These are phyloP conservation scores for Oreochromis niloticus DNA, from an alignment of 2,113 vertebrate genomes.

Conservation along the genomic window DNA sequence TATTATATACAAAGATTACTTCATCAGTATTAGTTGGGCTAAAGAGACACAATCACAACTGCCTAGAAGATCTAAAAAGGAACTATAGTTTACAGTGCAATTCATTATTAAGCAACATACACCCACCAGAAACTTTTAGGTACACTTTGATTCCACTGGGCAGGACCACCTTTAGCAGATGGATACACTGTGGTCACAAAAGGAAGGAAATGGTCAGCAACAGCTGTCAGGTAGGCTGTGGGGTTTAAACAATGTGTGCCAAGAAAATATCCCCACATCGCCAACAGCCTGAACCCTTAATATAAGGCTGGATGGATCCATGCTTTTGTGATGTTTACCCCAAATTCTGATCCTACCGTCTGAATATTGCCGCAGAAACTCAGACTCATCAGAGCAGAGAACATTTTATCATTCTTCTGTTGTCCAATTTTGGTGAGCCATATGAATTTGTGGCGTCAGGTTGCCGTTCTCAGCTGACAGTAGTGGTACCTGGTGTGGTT, in stretches of 20 bases:
- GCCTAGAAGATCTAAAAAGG: background rate
- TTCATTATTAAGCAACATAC: background rate
- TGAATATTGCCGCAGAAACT: background rate
- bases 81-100: background rate
- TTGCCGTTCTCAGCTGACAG: background rate
- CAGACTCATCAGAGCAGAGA: background rate
- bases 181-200: background rate
- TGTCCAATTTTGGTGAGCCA: background rate
- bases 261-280: background rate
- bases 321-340: too few relatives aligned
- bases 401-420: background rate
- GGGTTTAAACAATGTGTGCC: background rate
- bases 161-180: background rate
- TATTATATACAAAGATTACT: background rate
- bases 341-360: fast-evolving
- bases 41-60: background rate
- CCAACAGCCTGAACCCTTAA: background rate
- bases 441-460: background rate
- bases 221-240: background rate
- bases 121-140: background rate
- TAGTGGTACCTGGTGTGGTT: background rate
- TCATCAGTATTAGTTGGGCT: background rate
- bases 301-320: background rate
- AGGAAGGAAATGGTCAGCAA: background rate
- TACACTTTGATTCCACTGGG: background rate